Evolutionary conservation across 2,113 vertebrate species (phyloP), one percentile per base, ranked within the genome.

Genomic region (Prunella fulvescens): DNA sequence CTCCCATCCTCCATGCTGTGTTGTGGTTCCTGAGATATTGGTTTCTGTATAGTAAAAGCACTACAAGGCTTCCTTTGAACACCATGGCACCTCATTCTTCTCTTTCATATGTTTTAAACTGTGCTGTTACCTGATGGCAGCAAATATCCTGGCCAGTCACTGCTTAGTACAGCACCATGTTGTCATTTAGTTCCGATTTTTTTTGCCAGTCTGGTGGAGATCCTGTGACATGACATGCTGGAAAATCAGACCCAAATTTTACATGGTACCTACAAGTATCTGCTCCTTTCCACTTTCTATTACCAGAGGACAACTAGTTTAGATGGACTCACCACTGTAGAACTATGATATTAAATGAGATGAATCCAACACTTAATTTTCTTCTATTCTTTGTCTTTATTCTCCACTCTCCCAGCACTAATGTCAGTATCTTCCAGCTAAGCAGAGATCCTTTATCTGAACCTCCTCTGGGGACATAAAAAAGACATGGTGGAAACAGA

Each of bases 321-420:
- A 48, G 25, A 20, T 28, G 14, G 12, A 51, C 14, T 47, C 1
- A 1, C 4, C 14, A 22, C 14, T 2, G 2, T 2, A 90, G 51
- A 65, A 9, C 10, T 62, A 14, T 62, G 28, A 73, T 8, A 1
- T 33, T 47, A 80, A 6, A 67, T 22, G 25, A 80, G 23, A 37
- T n/a, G 6, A 86, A 82, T 45, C 20, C 29, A 66, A 29, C 8
- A 37, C 4, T 40, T 45, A 24, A 35, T 48, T 80, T 79, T 56
- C 19, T 85, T 79, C 44, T 64, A 3, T 19, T 62, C 2, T 65
- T 20, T 13, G 1, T 54, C 20, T 70, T n/a, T 14, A 37, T 54
- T 45, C 19, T 86, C 65, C 4, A 7, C 28, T 79, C 12, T 76
- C 3, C 25, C 10, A 39, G 37, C 14, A 60, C 19, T 18, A 57